Base-by-base conservation (phyloP, 1,140 invertebrate genomes). In the Wiebesia pumilae region DNA sequence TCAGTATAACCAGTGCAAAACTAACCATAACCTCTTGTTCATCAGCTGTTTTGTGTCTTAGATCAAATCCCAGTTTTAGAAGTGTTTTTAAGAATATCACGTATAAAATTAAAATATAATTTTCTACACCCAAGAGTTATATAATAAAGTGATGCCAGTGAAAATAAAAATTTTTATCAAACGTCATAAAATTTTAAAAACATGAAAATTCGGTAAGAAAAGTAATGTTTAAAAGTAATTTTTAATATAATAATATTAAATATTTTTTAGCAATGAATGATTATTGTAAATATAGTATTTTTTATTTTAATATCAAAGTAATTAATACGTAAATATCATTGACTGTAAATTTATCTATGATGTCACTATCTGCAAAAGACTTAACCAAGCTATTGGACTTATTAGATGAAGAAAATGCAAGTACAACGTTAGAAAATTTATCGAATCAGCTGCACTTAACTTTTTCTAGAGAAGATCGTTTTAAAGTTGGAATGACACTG, bases 391-490 rank as follows among this genome's bases (percentile, higher is more conserved):
- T 94, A 27, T 81, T 94, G 35, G 90, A 93, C n/a, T 94, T 97
- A 77, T 91, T 97, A 9, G 95, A 95, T 86, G 96, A 96, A 91
- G 95, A 96, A 86, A 95, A 95, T 87, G 93, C 95, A 19, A 95
- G 95, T 80, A 95, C 93, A 67, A 95, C 94, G 24, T 94, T 97
- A 88, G 96, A 97, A 90, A 93, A 91, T 43, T 91, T 97, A 33
- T 95, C 95, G 6, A 94, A 94, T 87, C 95, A 96, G 90, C 93
- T 98, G 69, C 96, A 97, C 90, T 97, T 97, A 91, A 95, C 95
- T 87, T 97, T 97, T 90, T 94, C 95, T 1, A 96, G 96, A 92
- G 94, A 96, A 79, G 96, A 97, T 89, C 95, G 96, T 91, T 98
- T 97, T 90, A 97, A 97, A 94, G 95, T 96, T 67, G 96, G 95